Evolutionary conservation across 2,113 vertebrate species (phyloP).

Genomic region (Oriolus oriolus): DNA sequence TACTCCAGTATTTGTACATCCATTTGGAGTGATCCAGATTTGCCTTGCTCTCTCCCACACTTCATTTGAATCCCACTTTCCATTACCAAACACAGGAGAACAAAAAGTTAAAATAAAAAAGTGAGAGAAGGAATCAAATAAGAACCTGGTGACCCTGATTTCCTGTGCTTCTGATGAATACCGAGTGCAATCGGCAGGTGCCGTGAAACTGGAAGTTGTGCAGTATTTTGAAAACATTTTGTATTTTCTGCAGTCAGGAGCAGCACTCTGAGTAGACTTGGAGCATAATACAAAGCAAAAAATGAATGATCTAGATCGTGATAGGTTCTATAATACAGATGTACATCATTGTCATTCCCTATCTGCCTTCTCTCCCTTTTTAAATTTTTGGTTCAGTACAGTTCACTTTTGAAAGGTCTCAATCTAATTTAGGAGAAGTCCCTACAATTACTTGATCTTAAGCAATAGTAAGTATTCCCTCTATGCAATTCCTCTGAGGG

Average conservation of each 20-base stretch:
- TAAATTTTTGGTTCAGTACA: background rate
- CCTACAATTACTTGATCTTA: background rate
- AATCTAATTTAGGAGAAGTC: background rate
- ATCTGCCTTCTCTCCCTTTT: background rate
- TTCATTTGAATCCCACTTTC: background rate
- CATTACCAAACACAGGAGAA: background rate
- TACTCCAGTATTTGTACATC: background rate
- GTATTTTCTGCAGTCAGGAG: background rate
- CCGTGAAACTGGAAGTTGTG: background rate
- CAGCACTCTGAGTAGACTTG: background rate
- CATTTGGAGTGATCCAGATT: background rate
- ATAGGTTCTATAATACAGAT: background rate
- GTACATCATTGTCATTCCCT: rapidly evolving
- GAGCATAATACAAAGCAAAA: background rate
- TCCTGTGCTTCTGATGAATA: background rate
- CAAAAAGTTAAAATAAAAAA: background rate
- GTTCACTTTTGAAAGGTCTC: background rate
- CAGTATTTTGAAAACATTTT: background rate
- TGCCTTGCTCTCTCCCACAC: background rate
- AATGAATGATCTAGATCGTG: background rate
- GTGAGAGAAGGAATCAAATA: background rate
- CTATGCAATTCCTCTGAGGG: background rate
- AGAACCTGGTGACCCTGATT: background rate
- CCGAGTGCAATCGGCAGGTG: rapidly evolving
- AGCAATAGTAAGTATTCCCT: background rate